Evolutionary conservation across 2,888 invertebrate species (phyloP).

Genomic region (Scrobipalpa costella): DNA sequence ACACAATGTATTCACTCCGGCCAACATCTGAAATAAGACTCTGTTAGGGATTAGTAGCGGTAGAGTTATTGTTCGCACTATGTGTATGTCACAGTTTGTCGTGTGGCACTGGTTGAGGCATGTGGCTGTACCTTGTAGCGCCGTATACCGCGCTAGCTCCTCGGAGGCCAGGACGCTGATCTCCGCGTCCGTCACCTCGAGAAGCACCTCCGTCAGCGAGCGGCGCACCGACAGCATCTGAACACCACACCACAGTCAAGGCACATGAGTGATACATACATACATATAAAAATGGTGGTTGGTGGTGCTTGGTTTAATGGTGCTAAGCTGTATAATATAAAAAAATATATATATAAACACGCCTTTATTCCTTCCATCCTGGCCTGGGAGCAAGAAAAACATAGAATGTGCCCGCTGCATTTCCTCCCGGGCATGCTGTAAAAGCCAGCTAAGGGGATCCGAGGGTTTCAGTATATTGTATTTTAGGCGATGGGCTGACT

Average conservation of each 20-base stretch:
- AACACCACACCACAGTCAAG: background rate
- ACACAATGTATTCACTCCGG: conserved; percentile 68
- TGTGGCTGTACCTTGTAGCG: conserved; percentile 87
- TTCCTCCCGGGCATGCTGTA: too few relatives aligned
- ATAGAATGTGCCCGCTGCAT: too few relatives aligned
- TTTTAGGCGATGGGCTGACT: too few relatives aligned
- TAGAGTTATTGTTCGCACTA: background rate
- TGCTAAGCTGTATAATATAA: too few relatives aligned
- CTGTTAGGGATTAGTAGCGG: conserved; percentile 62
- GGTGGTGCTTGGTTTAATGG: too few relatives aligned
- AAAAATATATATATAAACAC: too few relatives aligned
- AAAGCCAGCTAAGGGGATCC: too few relatives aligned
- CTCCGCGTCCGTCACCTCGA: conserved; percentile 96
- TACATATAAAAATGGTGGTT: too few relatives aligned
- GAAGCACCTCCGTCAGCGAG: conserved; percentile 94
- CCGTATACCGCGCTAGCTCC: conserved; percentile 90
- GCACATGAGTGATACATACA: too few relatives aligned
- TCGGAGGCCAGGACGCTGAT: conserved; percentile 94
- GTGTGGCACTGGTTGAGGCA: conserved; percentile 57
- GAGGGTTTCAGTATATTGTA: too few relatives aligned
- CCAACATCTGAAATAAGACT: conserved; percentile 79
- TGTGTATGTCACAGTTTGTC: conserved; percentile 27
- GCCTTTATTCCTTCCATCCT: too few relatives aligned
- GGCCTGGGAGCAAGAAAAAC: too few relatives aligned
- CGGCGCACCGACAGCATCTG: conserved; percentile 94